Evolutionary conservation across 2,113 vertebrate genomes (phyloP), one percentile per base, ranked within the genome.

Genomic region (Morone chrysops): DNA sequence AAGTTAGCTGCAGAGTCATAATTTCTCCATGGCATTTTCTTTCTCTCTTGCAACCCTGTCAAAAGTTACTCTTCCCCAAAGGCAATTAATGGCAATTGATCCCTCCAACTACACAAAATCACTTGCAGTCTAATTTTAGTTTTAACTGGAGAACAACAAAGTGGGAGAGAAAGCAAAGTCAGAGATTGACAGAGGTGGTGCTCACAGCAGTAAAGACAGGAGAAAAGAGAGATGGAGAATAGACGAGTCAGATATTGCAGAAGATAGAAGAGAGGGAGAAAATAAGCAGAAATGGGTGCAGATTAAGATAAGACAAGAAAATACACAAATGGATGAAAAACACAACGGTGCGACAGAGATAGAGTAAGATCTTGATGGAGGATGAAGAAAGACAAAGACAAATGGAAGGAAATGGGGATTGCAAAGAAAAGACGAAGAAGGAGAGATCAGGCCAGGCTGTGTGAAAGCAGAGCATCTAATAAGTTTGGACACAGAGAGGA

Each of bases 401-500:
- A 74, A 68, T 71, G 47, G 75, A 51, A 47, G 66, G 66, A 43
- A 80, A 79, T 43, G 6, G 31, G 41, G n/a, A 45, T 75, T 87
- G 79, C 11, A 80, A 83, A 83, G 61, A 63, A 69, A 72, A 75
- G 18, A 48, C 38, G 13, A 65, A 50, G 62, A 43, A 59, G 75
- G 76, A 67, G 69, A 75, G 69, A 69, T 83, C 43, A 17, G 60
- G 36, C 51, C 47, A 14, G 74, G 69, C 51, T 65, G 80, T 25
- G 81, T 77, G 71, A 87, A 88, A 85, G 79, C 81, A 66, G 83
- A 82, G 65, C 69, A 70, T 85, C 86, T 94, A 92, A 94, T 94
- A 88, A 70, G 87, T 91, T 93, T 92, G 90, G 93, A 93, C 91
- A 86, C 68, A 38, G 65, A 82, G 86, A 91, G 93, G 93, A 95